Conservation (phyloP, 2,113 vertebrate species). For the Melospiza melodia region DNA sequence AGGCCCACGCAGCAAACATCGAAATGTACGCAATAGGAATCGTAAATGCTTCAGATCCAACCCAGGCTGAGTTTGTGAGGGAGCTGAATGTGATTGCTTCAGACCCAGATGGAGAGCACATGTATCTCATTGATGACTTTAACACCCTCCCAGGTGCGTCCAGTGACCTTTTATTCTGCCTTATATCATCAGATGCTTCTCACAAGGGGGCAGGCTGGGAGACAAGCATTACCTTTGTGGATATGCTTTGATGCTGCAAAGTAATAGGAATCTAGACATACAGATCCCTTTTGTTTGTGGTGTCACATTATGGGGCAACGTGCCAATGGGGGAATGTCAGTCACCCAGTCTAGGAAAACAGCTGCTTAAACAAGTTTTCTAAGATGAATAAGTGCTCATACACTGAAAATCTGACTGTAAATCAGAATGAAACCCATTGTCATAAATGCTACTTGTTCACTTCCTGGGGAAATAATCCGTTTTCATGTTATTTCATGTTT, state of each 20-base stretch:
- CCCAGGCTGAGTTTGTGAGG: slow-evolving; percentile 81
- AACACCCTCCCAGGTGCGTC: slow-evolving; percentile 86
- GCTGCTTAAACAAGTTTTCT: background rate
- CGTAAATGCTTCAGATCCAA: slow-evolving; percentile 85
- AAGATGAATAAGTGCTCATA: background rate
- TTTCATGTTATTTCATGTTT: too few species aligned
- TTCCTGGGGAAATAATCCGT: background rate
- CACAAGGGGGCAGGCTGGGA: rapidly evolving
- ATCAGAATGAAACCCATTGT: background rate
- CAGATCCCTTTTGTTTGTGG: background rate
- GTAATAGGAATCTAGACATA: background rate
- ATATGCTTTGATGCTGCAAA: background rate
- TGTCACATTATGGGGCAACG: background rate
- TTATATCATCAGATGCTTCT: background rate
- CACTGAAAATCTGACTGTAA: background rate
- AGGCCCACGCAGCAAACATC: slow-evolving; percentile 88
- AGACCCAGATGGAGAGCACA: slow-evolving; percentile 87
- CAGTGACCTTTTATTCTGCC: background rate
- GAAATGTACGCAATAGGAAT: slow-evolving; percentile 93
- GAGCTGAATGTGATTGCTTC: slow-evolving; percentile 93
- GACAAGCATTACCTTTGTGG: background rate
- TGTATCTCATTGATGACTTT: slow-evolving; percentile 91
- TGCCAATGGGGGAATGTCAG: rapidly evolving
- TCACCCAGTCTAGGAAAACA: background rate
- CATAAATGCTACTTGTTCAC: background rate